These are phyloP conservation scores for Spilogale gracilis DNA, from an alignment of 2,113 vertebrate species.

Conservation along the genomic window DNA sequence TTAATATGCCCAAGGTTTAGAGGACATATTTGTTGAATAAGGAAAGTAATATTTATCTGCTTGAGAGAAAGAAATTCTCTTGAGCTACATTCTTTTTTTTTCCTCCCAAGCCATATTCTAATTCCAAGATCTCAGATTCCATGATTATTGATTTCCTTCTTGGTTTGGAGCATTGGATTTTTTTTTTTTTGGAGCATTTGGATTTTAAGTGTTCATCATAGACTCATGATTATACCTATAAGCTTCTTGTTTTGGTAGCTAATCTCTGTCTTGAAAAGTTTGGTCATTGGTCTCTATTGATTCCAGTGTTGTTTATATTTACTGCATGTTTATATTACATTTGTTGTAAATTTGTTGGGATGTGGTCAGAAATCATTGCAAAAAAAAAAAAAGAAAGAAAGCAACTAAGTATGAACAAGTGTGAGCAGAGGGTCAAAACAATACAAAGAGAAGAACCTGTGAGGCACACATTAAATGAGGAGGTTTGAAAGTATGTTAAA, in stretches of 20 bases:
- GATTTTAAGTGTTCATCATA: constrained; percentile 26
- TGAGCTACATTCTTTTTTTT: background rate
- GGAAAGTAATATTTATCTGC: background rate
- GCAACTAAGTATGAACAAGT: background rate
- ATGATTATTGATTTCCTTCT: background rate
- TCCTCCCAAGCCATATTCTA: background rate
- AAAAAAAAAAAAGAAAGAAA: background rate
- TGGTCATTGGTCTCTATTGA: background rate
- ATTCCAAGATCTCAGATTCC: background rate
- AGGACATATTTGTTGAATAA: background rate
- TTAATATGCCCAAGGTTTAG: background rate
- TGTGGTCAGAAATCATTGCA: background rate
- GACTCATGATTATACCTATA: background rate
- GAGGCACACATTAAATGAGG: background rate
- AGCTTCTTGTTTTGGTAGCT: background rate
- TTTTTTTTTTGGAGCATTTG: background rate
- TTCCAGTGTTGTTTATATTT: background rate
- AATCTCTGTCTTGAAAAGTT: background rate
- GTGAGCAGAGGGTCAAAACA: background rate
- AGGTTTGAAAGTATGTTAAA: background rate
- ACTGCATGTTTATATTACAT: background rate
- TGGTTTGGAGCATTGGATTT: background rate
- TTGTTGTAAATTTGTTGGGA: background rate
- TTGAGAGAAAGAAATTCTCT: background rate
- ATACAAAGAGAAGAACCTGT: background rate